Evolutionary conservation across 2,888 invertebrate species (phyloP), one percentile per base, ranked within the genome.

Genomic region (Spodoptera picta): DNA sequence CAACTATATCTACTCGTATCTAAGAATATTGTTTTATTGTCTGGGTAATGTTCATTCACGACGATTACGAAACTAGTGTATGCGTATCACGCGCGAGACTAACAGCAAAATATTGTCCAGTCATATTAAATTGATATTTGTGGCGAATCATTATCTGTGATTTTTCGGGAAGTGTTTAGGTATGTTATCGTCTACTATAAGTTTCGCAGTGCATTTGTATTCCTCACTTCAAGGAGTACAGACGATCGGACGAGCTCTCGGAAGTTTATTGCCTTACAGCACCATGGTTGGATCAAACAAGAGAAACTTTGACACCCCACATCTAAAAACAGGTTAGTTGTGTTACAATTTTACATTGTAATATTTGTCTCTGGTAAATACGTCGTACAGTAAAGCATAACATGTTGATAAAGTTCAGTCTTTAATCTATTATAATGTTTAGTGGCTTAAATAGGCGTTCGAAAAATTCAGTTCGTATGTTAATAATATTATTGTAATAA

Each of bases 251-350:
- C 87, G 86, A 51, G 81, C 87, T 6, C 69, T 92, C 48, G 84
- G 87, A 60, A 85, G 87, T 81, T 83, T 86, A 19, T 55, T 87
- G 63, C 89, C 88, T 1, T 86, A 86, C 62, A 83, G 76, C 57
- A 88, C 61, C 63, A 90, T 92, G 91, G 82, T 89, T 49, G 80
- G 60, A 74, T 84, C 43, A 87, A 85, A 70, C 57, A 88, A 82
- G 61, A 81, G 90, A 36, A 85, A 93, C 68, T 88, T 88, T 67
- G 88, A 94, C 82, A 82, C 90, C 31, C 93, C 90, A 76, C 93
- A 94, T 83, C 83, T 93, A 43, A 84, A 63, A 66, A 90, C 84
- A 87, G 93, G 93, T 93, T 66, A 80, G 90, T 85, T 56, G 5
- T 31, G 2, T n/a, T 23, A 41, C n/a, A 36, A 23, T 50, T 43